phyloP scores from a whole-genome alignment of 1,140 invertebrate genomes.

The Lasaia peninsularis region DNA sequence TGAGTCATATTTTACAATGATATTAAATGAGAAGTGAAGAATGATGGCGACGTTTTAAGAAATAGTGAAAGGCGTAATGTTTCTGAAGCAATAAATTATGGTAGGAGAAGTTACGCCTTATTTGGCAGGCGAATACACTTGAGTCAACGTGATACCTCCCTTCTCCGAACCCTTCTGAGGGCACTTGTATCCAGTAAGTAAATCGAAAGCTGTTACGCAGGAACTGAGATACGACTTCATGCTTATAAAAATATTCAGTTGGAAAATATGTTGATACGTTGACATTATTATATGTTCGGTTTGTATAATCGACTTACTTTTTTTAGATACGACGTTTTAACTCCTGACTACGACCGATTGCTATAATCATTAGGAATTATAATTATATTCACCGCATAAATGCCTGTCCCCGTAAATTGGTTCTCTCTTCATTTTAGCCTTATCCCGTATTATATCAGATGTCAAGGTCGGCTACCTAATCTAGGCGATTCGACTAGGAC shows the following conservation, averaged over 20 bases:
- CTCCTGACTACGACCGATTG: no score
- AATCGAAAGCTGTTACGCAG: constrained; percentile 64
- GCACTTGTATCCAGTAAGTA: constrained; percentile 53
- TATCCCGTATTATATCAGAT: no score
- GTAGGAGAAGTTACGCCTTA: constrained; percentile 49
- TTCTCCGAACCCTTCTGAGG: constrained; percentile 43
- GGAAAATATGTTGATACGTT: background rate
- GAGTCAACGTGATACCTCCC: constrained; percentile 16
- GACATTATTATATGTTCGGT: no score
- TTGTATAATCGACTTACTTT: no score
- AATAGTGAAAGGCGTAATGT: constrained; percentile 25
- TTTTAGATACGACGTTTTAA: no score
- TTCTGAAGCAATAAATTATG: constrained; percentile 15
- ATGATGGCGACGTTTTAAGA: constrained; percentile 52
- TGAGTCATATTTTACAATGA: constrained; percentile 21
- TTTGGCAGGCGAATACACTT: constrained; percentile 45
- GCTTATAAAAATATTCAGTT: constrained; percentile 27
- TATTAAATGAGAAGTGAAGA: constrained; percentile 32
- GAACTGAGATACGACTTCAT: constrained; percentile 53
- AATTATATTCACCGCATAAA: no score
- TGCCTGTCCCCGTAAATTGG: no score
- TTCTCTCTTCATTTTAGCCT: no score
- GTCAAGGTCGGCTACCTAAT: no score
- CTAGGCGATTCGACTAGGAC: no score
- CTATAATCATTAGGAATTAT: no score